Base-by-base conservation (phyloP, 2,888 invertebrate genomes). In the Xanthia icteritia region DNA sequence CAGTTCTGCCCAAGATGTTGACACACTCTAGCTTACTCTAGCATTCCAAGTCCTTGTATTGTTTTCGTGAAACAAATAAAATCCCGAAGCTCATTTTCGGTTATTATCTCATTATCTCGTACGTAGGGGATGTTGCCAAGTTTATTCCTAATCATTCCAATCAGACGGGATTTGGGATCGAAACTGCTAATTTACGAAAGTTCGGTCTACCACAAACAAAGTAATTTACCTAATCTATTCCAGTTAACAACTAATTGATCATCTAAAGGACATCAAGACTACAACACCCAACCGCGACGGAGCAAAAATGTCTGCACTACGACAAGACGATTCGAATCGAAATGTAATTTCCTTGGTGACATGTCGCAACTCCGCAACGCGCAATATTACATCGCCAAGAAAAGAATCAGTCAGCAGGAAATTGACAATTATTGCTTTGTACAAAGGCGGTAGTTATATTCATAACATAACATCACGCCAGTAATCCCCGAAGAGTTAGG, bases 291-390 rank as follows among this genome's bases (percentile, higher is more conserved):
- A 51, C 15, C 8, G 17, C 56, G n/a, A 56, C 13, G 48, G 42
- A 58, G 58, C 56, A 45, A 27, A 9, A 51, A 78, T 36, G 15
- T 64, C 56, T 31, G 64, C 42, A 58, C 23, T 17, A 81, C 63
- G 27, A 42, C 36, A 48, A 45, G 23, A 58, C 20, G 56, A 58
- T n/a, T 42, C 27, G n/a, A 39, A 80, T 75, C 36, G 56, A 78
- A 67, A 58, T 71, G 48, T 67, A 83, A 81, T 81, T 83, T 83
- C 81, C 79, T 70, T 58, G 61, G 39, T 68, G 68, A 45, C 64
- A 45, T 45, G 36, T 65, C 42, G 64, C 73, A 58, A 58, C 9
- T 77, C 27, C 15, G 42, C 48, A 51, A 42, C 20, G 61, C 8
- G 15, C 36, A 15, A 36, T 60, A 31, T 8, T 56, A 13, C 39